These are phyloP conservation scores for Chirona hameri DNA, from an alignment of 2,888 invertebrate species.

Conservation along the genomic window DNA sequence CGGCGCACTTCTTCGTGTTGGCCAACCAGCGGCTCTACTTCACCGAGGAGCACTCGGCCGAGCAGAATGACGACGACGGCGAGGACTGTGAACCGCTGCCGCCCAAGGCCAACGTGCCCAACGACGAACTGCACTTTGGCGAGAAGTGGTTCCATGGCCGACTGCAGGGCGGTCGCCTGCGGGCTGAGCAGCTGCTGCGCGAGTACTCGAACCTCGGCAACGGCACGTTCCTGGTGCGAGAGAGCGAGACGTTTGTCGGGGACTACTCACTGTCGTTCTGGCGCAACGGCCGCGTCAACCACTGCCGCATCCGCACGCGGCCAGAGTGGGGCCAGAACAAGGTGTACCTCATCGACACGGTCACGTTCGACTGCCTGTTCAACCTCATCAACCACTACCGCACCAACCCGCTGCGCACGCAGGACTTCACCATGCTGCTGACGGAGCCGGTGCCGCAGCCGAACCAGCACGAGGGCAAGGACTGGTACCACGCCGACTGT, in stretches of 20 bases:
- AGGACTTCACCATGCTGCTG: conserved; percentile 82
- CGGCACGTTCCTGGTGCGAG: conserved; percentile 87
- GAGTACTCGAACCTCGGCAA: conserved; percentile 71
- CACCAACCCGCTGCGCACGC: conserved; percentile 76
- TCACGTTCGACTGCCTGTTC: conserved; percentile 87
- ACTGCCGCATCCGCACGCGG: conserved; percentile 54
- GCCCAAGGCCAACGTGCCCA: conserved; percentile 3
- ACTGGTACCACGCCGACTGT: conserved; percentile 85
- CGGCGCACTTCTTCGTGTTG: conserved; percentile 87
- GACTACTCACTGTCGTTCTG: conserved; percentile 94
- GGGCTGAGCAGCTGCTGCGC: conserved; percentile 64
- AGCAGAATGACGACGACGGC: conserved; percentile 59
- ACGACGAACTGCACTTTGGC: conserved; percentile 80
- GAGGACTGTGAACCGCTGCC: conserved; percentile 37
- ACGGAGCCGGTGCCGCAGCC: conserved; percentile 92
- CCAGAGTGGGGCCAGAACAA: conserved; percentile 83
- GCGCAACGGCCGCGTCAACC: conserved; percentile 52
- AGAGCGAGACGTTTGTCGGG: conserved; percentile 92
- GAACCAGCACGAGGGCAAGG: conserved; percentile 86
- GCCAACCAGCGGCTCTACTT: conserved; percentile 85
- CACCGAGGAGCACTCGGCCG: conserved; percentile 60
- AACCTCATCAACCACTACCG: conserved; percentile 87
- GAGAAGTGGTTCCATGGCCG: conserved; percentile 94
- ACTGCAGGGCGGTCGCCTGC: conserved; percentile 70
- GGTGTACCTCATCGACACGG: conserved; percentile 83